Conservation (phyloP, 2,888 invertebrate species). For the Taenaris catops region DNA sequence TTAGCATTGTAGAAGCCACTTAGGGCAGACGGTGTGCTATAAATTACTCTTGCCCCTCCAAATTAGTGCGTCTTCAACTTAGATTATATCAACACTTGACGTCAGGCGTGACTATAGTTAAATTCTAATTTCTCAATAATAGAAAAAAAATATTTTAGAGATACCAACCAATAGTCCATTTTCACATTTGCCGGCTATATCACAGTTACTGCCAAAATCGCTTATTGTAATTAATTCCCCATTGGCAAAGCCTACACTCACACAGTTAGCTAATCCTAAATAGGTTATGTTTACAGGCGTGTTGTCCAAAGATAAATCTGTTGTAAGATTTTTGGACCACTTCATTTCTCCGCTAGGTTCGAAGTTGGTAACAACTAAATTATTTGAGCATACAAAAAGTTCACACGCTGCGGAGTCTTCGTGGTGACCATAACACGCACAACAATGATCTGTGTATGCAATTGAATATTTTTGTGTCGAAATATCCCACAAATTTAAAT, state of each 20-base stretch:
- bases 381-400: constrained; percentile 55
- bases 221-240: constrained; percentile 58
- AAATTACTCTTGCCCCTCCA: too few relatives aligned
- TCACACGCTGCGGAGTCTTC: constrained; percentile 45
- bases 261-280: constrained; percentile 46
- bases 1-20: too few relatives aligned
- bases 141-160: not conserved
- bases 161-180: constrained; percentile 54
- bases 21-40: too few relatives aligned
- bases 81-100: too few relatives aligned
- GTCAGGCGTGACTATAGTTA: too few relatives aligned
- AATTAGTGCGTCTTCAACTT: too few relatives aligned
- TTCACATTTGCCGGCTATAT: constrained; percentile 51
- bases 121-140: too few relatives aligned
- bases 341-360: constrained; percentile 42
- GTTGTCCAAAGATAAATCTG: constrained; percentile 56
- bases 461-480: constrained; percentile 38
- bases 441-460: constrained; percentile 33
- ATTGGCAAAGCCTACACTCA: constrained; percentile 56
- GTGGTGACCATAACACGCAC: constrained; percentile 51
- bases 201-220: constrained; percentile 40
- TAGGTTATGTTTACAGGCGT: constrained; percentile 60
- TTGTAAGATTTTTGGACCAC: constrained; percentile 51
- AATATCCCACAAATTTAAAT: constrained; percentile 56
- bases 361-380: constrained; percentile 50